phyloP scores from a whole-genome alignment of 2,113 vertebrate genomes.

The Oxyruncus cristatus region DNA sequence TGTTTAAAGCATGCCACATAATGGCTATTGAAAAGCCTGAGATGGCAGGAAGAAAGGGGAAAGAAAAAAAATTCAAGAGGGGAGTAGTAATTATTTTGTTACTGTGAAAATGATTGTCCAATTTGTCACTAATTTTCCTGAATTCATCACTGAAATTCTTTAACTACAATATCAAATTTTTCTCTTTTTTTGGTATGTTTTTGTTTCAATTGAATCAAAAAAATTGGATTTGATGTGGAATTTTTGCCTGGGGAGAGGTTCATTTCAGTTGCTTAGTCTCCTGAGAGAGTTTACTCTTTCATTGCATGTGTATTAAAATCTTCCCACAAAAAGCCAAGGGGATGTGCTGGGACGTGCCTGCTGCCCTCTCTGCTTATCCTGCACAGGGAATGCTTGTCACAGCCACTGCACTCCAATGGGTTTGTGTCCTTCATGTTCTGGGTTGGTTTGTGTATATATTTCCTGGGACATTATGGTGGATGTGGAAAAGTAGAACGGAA shows the following conservation, averaged over 20 bases:
- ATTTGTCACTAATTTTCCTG: background rate
- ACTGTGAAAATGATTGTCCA: background rate
- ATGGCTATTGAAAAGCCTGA: background rate
- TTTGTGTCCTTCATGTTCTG: background rate
- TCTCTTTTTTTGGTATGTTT: background rate
- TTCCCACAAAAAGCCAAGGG: background rate
- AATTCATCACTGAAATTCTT: background rate
- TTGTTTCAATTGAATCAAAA: background rate
- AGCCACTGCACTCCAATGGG: rapidly evolving
- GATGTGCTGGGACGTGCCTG: rapidly evolving
- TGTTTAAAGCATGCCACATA: background rate
- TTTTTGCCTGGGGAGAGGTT: background rate
- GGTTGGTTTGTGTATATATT: background rate
- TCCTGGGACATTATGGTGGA: rapidly evolving
- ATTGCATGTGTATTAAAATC: rapidly evolving
- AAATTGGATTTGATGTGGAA: background rate
- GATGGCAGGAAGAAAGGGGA: background rate
- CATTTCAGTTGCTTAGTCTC: background rate
- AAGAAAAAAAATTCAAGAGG: background rate
- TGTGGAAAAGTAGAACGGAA: rapidly evolving
- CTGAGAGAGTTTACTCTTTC: background rate
- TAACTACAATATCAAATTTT: background rate
- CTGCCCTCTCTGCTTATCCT: background rate
- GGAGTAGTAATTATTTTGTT: background rate
- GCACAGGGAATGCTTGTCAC: background rate